Evolutionary conservation across 2,888 invertebrate species (phyloP).

Genomic region (Latheticus oryzae): DNA sequence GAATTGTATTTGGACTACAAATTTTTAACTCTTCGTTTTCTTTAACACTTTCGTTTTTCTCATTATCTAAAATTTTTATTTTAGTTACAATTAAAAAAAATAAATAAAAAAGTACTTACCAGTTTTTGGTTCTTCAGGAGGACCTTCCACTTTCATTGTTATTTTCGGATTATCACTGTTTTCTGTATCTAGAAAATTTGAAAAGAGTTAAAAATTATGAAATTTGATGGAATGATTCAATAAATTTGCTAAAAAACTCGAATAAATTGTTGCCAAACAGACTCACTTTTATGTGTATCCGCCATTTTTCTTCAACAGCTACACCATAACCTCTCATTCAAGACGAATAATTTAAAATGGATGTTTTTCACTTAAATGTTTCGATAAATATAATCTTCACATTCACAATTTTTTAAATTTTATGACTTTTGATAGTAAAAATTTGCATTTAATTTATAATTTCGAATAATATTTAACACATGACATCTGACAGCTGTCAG

Average conservation of each 20-base stretch:
- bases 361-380: no score
- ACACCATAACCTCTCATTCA: constrained; percentile 15
- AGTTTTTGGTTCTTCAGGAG: constrained; percentile 56
- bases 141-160: constrained; percentile 61
- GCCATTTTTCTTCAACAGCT: constrained; percentile 53
- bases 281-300: constrained; percentile 54
- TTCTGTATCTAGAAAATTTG: constrained; percentile 44
- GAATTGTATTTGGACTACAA: constrained; percentile 50
- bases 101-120: constrained; percentile 49
- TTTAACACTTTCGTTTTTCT: constrained; percentile 43
- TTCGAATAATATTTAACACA: no score
- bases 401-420: no score
- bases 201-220: constrained; percentile 14
- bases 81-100: constrained; percentile 35
- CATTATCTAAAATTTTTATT: constrained; percentile 55
- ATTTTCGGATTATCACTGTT: constrained; percentile 54
- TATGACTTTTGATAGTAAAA: no score
- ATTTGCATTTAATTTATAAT: not conserved
- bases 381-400: no score
- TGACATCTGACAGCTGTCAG: constrained; percentile 16
- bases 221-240: not conserved
- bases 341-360: no score
- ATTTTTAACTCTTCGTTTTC: constrained; percentile 52
- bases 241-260: constrained; percentile 12
- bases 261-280: constrained; percentile 42